Percentiles rank a stretch among this genome's conserved stretches.
phyloP scores from a whole-genome alignment of 1,140 invertebrate species.

The Drosophila equinoxialis region DNA sequence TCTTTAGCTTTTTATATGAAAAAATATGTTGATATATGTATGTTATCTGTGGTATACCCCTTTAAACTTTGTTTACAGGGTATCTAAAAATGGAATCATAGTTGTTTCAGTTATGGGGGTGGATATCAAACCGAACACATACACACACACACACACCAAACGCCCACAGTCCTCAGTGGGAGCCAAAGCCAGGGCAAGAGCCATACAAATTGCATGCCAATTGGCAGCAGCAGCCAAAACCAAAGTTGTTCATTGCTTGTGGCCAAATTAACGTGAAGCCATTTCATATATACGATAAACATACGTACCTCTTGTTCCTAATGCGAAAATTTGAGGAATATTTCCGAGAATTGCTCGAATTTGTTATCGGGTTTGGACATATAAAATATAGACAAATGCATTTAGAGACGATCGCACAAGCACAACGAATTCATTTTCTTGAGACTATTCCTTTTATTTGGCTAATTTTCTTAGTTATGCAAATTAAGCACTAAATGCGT shows the following conservation, averaged over 20 bases:
- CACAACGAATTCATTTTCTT: slow-evolving; percentile 1
- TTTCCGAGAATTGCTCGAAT: not conserved
- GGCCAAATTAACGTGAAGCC: slow-evolving; percentile 50
- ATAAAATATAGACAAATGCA: not conserved
- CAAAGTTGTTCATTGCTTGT: slow-evolving; percentile 31
- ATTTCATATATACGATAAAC: not conserved
- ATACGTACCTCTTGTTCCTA: slow-evolving; percentile 7
- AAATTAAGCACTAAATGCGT: not conserved
- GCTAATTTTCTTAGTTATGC: not conserved
- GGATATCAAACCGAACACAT: slow-evolving; percentile 17
- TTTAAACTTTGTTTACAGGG: not conserved
- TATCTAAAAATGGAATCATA: slow-evolving; percentile 31
- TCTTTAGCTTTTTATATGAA: too few species aligned
- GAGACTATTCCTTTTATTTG: not conserved
- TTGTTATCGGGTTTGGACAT: not conserved
- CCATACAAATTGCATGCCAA: slow-evolving; percentile 65
- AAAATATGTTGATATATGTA: too few species aligned
- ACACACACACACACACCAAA: slow-evolving; percentile 13
- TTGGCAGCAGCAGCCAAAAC: slow-evolving; percentile 49
- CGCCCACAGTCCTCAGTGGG: slow-evolving; percentile 41
- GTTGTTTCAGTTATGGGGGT: slow-evolving; percentile 29
- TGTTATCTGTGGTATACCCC: not conserved
- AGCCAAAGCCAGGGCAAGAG: not conserved
- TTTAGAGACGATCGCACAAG: not conserved
- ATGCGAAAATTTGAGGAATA: slow-evolving; percentile 19